Base-by-base conservation (phyloP, 2,797 vertebrate genomes). In the Hemibagrus guttatus region DNA sequence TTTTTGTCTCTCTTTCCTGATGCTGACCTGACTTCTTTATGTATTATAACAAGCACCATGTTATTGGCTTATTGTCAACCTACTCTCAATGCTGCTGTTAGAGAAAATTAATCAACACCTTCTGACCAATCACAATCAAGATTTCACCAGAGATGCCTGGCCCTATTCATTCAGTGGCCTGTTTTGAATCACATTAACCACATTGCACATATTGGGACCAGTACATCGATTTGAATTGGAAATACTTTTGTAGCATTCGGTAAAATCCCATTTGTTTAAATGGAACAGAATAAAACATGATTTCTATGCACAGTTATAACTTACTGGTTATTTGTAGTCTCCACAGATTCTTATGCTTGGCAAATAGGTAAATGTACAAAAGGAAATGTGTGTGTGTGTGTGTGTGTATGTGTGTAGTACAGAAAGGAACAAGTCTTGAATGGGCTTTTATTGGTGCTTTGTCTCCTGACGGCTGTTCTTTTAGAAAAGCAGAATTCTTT, bases 401-500 rank as follows among this genome's bases (percentile, higher is more conserved):
- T n/a, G 6, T 83, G 71, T 80, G 78, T n/a, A n/a, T n/a, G n/a
- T 80, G 56, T 14, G 26, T 78, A 28, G 78, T 78, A 84, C 59
- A 78, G 86, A 86, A 80, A 68, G 58, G 35, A 17, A 52, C 52
- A 80, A 84, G 85, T 58, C 54, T 52, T 71, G 39, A 64, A 84
- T 75, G 54, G 26, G 42, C 69, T 88, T 87, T 89, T 81, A 66
- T 52, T 68, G 56, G 52, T 58, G n/a, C 56, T 84, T 83, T 79
- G 91, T 91, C 72, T 86, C 16, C 71, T 59, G 86, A 81, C 39
- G 31, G 39, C 59, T 71, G 56, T 68, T 85, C 76, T 86, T 52
- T 39, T 52, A 89, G 89, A 91, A 94, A 93, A 90, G 86, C 74
- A 86, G 81, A 80, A 87, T 93, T 95, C 92, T 93, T 92, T 90